These are phyloP conservation scores for Littorina saxatilis DNA, from an alignment of 1,140 invertebrate genomes.

Conservation along the genomic window DNA sequence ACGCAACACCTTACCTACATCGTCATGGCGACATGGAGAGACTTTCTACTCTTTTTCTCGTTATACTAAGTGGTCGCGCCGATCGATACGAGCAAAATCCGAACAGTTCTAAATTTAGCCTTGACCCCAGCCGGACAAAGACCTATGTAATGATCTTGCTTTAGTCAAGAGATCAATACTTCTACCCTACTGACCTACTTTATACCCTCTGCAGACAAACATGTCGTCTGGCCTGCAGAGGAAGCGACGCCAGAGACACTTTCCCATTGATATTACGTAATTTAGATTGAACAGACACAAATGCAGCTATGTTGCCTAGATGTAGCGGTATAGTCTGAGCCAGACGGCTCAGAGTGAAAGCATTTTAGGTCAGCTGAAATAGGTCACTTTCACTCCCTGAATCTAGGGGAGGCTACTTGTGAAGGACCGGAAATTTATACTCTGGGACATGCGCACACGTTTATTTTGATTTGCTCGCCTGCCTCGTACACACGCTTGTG, in stretches of 20 bases:
- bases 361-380: not conserved
- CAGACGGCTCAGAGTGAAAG: too few relatives aligned
- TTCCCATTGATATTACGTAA: too few relatives aligned
- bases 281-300: too few relatives aligned
- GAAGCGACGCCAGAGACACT: too few relatives aligned
- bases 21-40: too few relatives aligned
- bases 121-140: constrained; percentile 21
- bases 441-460: constrained; percentile 38
- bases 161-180: not conserved
- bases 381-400: not conserved
- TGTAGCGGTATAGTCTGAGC: not conserved
- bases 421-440: constrained; percentile 36
- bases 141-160: constrained; percentile 3
- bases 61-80: too few relatives aligned
- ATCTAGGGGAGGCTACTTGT: constrained; percentile 30
- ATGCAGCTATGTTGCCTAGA: not conserved
- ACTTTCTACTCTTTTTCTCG: too few relatives aligned
- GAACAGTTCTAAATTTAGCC: constrained; percentile 20
- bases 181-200: constrained; percentile 17
- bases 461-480: constrained; percentile 38
- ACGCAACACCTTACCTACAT: too few relatives aligned
- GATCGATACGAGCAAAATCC: not conserved
- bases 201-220: not conserved
- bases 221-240: too few relatives aligned
- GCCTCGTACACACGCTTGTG: constrained; percentile 27